Evolutionary conservation across 2,113 vertebrate genomes (phyloP), one percentile per base, ranked within the genome.

Genomic region (Cyphomyrus discorhynchus): DNA sequence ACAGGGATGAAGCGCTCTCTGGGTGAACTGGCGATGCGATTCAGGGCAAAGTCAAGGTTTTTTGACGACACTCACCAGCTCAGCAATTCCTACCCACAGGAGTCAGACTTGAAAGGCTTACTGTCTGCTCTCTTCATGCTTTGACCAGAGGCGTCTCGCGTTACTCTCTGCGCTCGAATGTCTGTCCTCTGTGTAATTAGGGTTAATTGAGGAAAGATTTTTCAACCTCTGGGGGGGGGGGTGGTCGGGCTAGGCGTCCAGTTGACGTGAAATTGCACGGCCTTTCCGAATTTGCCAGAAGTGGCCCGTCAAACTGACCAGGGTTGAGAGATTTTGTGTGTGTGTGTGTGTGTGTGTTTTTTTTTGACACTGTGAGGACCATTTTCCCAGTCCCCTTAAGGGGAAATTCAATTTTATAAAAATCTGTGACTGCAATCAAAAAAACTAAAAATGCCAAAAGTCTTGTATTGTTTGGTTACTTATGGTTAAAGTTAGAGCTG

Each of bases 171-270:
- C 88, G 91, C 91, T 95, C 92, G 94, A 94, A 93, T 91, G 92
- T 92, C 91, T 91, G 91, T 89, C 94, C 92, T 91, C 82, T 88
- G 91, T 85, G 92, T 95, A 96, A 96, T 96, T 93, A 95, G 94
- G 95, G 95, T 95, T 96, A 95, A 96, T 95, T 95, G 93, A 93
- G 88, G 92, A 92, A 93, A 58, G 91, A 88, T 92, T 95, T 95
- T 95, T 94, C 91, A 93, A 93, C 87, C 91, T 58, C 74, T 42
- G 39, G 89, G n/a, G 45, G 82, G 17, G 52, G 50, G 15, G 92
- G 92, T 89, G 62, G 93, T 89, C 39, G 45, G 89, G 92, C 89
- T 90, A 89, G 86, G 88, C 49, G 82, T 91, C 92, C 90, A 90
- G 66, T 90, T 90, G 92, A 84, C 83, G 56, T 31, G 88, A 92